phyloP scores from a whole-genome alignment of 2,797 vertebrate genomes.

The Sebastes itinus region DNA sequence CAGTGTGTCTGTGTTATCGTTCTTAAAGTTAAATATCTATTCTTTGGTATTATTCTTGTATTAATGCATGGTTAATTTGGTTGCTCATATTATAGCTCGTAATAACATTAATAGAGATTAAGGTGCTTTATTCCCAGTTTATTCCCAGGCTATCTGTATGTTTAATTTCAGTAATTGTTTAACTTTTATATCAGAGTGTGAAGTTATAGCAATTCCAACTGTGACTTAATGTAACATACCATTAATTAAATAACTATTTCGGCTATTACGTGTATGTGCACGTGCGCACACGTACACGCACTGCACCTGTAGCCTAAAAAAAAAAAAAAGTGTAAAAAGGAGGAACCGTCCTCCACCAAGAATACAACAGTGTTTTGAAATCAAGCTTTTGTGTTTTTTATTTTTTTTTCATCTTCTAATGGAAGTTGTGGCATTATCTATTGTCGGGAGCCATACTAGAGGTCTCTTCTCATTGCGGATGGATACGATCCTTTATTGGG shows the following conservation, averaged over 20 bases:
- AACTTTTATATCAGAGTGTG: not conserved
- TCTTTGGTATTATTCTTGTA: not conserved
- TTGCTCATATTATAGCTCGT: not conserved
- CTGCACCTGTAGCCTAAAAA: constrained; percentile 48
- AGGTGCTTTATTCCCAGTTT: too few species aligned
- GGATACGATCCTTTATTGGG: constrained; percentile 81
- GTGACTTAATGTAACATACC: not conserved
- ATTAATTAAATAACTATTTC: not conserved
- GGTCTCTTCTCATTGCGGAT: constrained; percentile 76
- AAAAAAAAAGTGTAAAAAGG: not conserved
- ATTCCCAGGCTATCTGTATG: too few species aligned
- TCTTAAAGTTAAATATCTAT: not conserved
- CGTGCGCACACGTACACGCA: not conserved
- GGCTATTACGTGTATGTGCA: not conserved
- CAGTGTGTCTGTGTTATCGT: not conserved
- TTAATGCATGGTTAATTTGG: not conserved
- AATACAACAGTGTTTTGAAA: not conserved
- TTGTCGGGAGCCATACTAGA: constrained; percentile 19
- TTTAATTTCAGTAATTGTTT: too few species aligned
- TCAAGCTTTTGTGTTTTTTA: not conserved
- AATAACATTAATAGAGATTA: too few species aligned
- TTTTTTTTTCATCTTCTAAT: not conserved
- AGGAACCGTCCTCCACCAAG: not conserved
- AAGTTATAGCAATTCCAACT: not conserved
- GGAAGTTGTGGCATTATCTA: not conserved